Evolutionary conservation across 1,140 invertebrate species (phyloP).

Genomic region (Cydia pomonella): DNA sequence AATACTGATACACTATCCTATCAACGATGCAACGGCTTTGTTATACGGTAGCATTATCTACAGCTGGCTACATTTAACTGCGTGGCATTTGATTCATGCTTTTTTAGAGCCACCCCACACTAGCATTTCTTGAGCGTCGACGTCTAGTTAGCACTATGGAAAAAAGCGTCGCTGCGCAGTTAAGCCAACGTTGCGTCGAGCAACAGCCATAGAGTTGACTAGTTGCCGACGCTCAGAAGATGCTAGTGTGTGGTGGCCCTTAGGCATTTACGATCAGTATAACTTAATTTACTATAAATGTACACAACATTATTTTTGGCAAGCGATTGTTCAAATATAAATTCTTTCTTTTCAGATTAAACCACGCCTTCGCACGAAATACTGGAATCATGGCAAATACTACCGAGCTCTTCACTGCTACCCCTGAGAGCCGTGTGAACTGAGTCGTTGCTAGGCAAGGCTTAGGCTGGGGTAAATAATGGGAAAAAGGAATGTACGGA

Average conservation of each 20-base stretch:
- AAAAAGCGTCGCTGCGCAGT: too few relatives aligned
- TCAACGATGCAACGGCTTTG: conserved; percentile 32
- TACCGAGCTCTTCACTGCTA: conserved; percentile 38
- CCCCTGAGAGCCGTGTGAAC: conserved; percentile 41
- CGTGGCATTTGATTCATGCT: background rate
- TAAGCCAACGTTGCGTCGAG: too few relatives aligned
- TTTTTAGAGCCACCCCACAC: too few relatives aligned
- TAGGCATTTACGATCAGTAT: background rate
- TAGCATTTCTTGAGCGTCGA: too few relatives aligned
- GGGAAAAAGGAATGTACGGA: conserved; percentile 77
- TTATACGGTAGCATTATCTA: conserved; percentile 22
- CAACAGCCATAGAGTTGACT: too few relatives aligned
- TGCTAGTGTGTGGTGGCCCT: too few relatives aligned
- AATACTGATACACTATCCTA: conserved; percentile 36
- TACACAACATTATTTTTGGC: background rate
- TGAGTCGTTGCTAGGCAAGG: conserved; percentile 56
- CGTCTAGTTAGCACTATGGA: too few relatives aligned
- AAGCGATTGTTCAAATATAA: conserved; percentile 27
- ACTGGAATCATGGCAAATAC: conserved; percentile 58
- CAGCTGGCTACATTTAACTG: background rate
- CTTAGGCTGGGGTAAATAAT: conserved; percentile 73
- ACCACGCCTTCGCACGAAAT: conserved; percentile 37
- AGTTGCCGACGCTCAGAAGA: too few relatives aligned
- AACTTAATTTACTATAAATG: background rate
- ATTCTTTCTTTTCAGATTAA: conserved; percentile 65